Evolutionary conservation across 2,797 vertebrate species (phyloP), one percentile per base, ranked within the genome.

Genomic region (Poeciliopsis presidionis): DNA sequence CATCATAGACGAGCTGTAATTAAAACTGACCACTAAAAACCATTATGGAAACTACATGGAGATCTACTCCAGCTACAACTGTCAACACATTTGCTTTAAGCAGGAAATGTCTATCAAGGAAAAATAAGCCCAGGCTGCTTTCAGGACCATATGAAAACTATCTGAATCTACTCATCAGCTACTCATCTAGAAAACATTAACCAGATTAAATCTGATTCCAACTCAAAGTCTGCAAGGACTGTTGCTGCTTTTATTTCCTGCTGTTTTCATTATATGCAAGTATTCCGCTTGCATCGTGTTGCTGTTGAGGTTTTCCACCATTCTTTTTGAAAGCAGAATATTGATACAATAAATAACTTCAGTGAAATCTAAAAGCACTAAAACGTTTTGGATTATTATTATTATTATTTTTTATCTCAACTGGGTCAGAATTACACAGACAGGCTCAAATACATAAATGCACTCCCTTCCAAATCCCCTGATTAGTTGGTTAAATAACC

Each of bases 21-120:
- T 84, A 75, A 86, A 85, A 75, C 14, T 39, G 70, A 81, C 5
- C 20, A 49, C 78, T 33, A 20, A 30, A 51, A 39, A 59, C 51
- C 25, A 70, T 11, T 74, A 71, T 46, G 67, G 81, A 77, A 88
- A 74, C 70, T 65, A 79, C 67, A 84, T 70, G 67, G 86, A 73
- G 41, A 28, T 55, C 82, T 43, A 63, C 41, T 28, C 57, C 51
- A 80, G 81, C 39, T 25, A 57, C n/a, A 69, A 59, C 67, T 63
- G 36, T 77, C 71, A 77, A 30, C 72, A 53, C 65, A 75, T 47
- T 65, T 11, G 53, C 25, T 45, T 49, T 30, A 18, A 61, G 39
- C 12, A 73, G 46, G 39, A 78, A 82, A 72, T 81, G 72, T 72
- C 49, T 30, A 18, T 87, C n/a, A 83, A 57, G 63, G 28, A 74